Evolutionary conservation across 1,140 invertebrate species (phyloP).

Genomic region (Aradophagus sp.): DNA sequence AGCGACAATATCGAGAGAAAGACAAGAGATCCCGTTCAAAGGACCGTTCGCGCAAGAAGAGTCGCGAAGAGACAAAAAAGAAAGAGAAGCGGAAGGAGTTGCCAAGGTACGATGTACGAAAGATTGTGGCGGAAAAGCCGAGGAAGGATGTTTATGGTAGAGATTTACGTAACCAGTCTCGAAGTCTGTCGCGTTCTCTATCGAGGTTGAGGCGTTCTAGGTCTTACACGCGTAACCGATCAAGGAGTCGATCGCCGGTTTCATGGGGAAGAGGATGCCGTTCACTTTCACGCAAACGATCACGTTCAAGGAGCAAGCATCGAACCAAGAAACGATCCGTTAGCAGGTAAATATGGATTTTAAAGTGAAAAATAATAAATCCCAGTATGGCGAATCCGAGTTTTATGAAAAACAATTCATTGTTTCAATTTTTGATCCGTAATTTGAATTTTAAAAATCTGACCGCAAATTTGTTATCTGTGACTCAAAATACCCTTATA

Average conservation of each 20-base stretch:
- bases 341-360: slow-evolving; percentile 40
- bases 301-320: slow-evolving; percentile 57
- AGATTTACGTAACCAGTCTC: slow-evolving; percentile 77
- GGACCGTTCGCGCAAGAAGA: slow-evolving; percentile 77
- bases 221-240: slow-evolving; percentile 67
- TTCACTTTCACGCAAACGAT: slow-evolving; percentile 65
- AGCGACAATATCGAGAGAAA: slow-evolving; percentile 87
- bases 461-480: too few relatives aligned
- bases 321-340: slow-evolving; percentile 58
- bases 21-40: slow-evolving; percentile 68
- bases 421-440: too few relatives aligned
- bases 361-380: too few relatives aligned
- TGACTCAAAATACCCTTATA: too few relatives aligned
- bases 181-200: slow-evolving; percentile 68
- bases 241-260: slow-evolving; percentile 64
- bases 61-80: slow-evolving; percentile 82
- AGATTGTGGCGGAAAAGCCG: slow-evolving; percentile 82
- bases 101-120: slow-evolving; percentile 87
- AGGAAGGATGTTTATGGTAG: slow-evolving; percentile 86
- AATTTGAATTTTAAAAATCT: too few relatives aligned
- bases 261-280: slow-evolving; percentile 54
- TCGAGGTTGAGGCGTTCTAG: slow-evolving; percentile 60
- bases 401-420: slow-evolving; percentile 2
- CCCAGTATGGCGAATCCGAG: too few relatives aligned
- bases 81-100: slow-evolving; percentile 86